A percentile compares a stretch with the other conserved stretches of the same genome.
Conservation (phyloP, 2,113 vertebrate species). For the Ciconia boyciana region DNA sequence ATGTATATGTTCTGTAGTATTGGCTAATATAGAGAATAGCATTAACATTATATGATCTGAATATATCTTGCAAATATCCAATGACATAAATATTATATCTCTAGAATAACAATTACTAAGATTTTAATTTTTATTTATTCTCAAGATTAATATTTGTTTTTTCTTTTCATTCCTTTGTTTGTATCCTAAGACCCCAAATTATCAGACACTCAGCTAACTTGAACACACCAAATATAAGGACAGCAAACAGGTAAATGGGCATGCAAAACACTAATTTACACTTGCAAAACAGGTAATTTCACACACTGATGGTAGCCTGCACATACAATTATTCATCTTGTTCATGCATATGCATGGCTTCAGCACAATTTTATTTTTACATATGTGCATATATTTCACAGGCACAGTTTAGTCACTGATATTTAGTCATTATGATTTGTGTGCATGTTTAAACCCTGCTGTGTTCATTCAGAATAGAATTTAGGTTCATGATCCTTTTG, state of each 20-base stretch:
- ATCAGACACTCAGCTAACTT: slow-evolving; percentile 9
- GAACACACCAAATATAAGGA: slow-evolving; percentile 18
- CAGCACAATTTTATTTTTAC: slow-evolving; percentile 31
- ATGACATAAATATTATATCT: background rate
- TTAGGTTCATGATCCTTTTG: background rate
- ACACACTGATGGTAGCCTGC: background rate
- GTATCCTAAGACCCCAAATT: background rate
- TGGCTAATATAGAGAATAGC: background rate
- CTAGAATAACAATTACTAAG: background rate
- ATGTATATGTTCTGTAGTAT: background rate
- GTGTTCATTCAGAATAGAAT: background rate
- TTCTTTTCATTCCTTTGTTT: background rate
- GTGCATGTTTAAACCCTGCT: slow-evolving; percentile 7
- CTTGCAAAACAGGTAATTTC: slow-evolving; percentile 69
- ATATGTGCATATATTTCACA: slow-evolving; percentile 57
- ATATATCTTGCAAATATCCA: background rate
- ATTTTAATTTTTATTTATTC: background rate
- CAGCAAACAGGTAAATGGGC: slow-evolving; percentile 53
- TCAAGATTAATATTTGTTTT: background rate
- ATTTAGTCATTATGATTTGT: slow-evolving; percentile 39
- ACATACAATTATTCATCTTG: slow-evolving; percentile 50
- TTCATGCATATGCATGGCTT: slow-evolving; percentile 57
- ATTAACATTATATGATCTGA: background rate
- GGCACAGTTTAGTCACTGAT: slow-evolving; percentile 5
- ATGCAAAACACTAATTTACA: slow-evolving; percentile 55